A percentile compares a stretch with the other conserved stretches of the same genome.
Evolutionary conservation across 2,797 vertebrate species (phyloP).

Genomic region (Neosalanx taihuensis): DNA sequence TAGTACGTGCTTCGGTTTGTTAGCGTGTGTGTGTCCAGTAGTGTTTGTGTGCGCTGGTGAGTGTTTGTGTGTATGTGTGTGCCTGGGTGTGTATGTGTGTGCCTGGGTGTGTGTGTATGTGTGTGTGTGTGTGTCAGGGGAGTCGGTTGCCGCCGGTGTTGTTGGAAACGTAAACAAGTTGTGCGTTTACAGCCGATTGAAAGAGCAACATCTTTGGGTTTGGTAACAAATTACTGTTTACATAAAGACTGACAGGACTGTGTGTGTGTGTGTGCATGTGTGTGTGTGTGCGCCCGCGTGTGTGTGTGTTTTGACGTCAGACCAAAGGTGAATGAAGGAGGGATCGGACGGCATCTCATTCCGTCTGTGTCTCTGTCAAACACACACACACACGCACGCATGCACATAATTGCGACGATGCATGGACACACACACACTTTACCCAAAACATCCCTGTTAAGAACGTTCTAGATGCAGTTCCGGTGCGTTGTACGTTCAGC

Average conservation of each 20-base stretch:
- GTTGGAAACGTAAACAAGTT: constrained; percentile 69
- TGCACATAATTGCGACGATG: background rate
- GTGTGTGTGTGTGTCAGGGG: constrained; percentile 37
- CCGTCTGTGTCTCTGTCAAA: background rate
- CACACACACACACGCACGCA: background rate
- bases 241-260: constrained; percentile 43
- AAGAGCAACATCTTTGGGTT: constrained; percentile 61
- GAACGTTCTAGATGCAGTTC: too few species aligned
- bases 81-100: constrained; percentile 7
- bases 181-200: constrained; percentile 61
- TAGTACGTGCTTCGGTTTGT: background rate
- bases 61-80: constrained; percentile 24
- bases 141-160: constrained; percentile 51
- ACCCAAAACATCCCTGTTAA: background rate
- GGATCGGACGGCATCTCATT: constrained; percentile 19
- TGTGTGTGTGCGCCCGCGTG: constrained; percentile 29
- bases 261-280: constrained; percentile 36
- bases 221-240: constrained; percentile 63
- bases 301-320: constrained; percentile 35
- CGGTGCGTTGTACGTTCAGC: too few species aligned
- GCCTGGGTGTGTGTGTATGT: constrained; percentile 21
- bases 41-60: constrained; percentile 1
- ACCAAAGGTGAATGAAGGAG: constrained; percentile 19
- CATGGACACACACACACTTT: background rate
- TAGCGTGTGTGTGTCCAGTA: background rate